Evolutionary conservation across 2,797 vertebrate species (phyloP), one percentile per base, ranked within the genome.

Genomic region (Pseudopleuronectes americanus): DNA sequence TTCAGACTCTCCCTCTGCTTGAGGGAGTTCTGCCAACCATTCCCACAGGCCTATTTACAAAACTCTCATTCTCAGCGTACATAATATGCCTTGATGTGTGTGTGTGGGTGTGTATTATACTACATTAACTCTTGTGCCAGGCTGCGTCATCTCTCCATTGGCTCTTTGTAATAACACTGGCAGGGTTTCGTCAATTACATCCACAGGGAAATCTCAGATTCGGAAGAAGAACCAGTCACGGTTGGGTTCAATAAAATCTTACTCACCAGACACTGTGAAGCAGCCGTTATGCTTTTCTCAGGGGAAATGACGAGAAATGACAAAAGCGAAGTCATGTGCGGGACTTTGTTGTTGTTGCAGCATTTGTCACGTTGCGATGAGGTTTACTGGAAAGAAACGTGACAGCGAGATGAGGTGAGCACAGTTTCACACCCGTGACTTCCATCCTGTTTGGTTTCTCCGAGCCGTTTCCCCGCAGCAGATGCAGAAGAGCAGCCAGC

Each of bases 121-220:
- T 68, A 66, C 70, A 76, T 47, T 61, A 54, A 67, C 41, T 76
- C 83, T 53, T 16, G 74, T 90, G 84, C 87, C 85, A 89, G 79
- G 76, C 74, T 81, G 76, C 83, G 77, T 91, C 88, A 91, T 81
- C 64, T 51, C 69, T 71, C 77, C 79, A 84, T 81, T 81, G 76
- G 36, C 64, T 84, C 71, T 36, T 61, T 84, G 76, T 66, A 89
- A 81, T 53, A 84, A 86, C 78, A 80, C 70, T 72, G 76, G 66
- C 79, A 80, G 59, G 69, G 58, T 81, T 84, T 81, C 75, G 60
- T 78, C 78, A 83, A 64, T 58, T 74, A 28, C 38, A 38, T 38
- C 36, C 12, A 38, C 36, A 3, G 23, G 82, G 70, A 74, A 90
- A 78, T 81, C 24, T 19, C 38, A 48, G 54, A 62, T 81, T 79